A percentile compares a stretch with the other conserved stretches of the same genome.
Evolutionary conservation across 2,888 invertebrate species (phyloP).

Genomic region (Mamestra brassicae): DNA sequence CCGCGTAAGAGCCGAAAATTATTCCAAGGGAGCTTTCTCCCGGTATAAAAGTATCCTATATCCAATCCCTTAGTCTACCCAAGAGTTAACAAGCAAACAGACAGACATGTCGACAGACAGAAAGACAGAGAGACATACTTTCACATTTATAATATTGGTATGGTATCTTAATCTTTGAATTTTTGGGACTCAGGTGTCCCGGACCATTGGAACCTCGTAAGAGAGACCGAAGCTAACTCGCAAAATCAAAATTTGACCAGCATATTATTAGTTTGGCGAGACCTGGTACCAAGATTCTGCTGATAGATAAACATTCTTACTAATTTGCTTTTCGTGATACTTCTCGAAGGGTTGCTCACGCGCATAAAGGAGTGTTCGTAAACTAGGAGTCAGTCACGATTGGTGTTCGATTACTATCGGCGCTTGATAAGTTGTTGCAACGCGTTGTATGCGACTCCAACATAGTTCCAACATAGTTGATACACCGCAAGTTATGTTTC

Average conservation of each 20-base stretch:
- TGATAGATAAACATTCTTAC: constrained; percentile 22
- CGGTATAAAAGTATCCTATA: no score
- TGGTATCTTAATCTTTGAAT: background rate
- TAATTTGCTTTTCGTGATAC: constrained; percentile 49
- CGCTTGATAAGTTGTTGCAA: constrained; percentile 47
- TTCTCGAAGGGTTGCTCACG: constrained; percentile 36
- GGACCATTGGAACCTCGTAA: background rate
- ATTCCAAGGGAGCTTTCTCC: no score
- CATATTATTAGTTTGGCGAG: background rate
- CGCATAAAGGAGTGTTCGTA: constrained; percentile 45
- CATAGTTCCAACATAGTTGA: constrained; percentile 24
- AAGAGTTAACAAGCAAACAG: no score
- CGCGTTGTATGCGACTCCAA: constrained; percentile 17
- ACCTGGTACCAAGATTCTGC: background rate
- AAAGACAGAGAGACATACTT: no score
- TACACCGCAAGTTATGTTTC: constrained; percentile 23
- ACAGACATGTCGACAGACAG: no score
- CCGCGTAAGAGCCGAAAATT: no score
- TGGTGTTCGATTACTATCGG: constrained; percentile 57
- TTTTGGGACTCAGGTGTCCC: background rate
- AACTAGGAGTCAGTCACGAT: constrained; percentile 59
- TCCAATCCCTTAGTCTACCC: no score
- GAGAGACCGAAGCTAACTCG: background rate
- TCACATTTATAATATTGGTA: no score
- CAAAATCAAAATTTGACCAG: background rate